Evolutionary conservation across 2,888 invertebrate genomes (phyloP).

Genomic region (Xestia ashworthii): DNA sequence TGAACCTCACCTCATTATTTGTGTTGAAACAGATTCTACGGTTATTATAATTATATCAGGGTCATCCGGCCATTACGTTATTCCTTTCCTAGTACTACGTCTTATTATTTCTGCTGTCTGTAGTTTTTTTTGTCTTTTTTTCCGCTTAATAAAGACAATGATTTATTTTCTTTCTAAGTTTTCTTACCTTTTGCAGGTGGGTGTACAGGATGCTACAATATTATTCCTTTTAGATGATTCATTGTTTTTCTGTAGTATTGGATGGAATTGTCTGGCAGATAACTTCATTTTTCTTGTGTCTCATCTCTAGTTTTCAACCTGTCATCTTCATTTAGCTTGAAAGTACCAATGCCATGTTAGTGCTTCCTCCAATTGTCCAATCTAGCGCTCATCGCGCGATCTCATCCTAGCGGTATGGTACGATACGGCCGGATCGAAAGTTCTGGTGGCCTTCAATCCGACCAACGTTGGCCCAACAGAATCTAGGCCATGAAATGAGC

Average conservation of each 20-base stretch:
- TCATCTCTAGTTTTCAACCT: neutral
- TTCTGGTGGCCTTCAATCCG: constrained; percentile 47
- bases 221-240: neutral
- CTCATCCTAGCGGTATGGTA: constrained; percentile 18
- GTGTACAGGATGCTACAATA: neutral
- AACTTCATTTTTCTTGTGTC: neutral
- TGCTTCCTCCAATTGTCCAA: constrained; percentile 37
- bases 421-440: constrained; percentile 45
- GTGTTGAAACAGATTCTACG: constrained; percentile 38
- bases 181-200: neutral
- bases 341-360: neutral
- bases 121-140: neutral
- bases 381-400: constrained; percentile 30
- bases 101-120: constrained; percentile 14
- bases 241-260: neutral
- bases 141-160: neutral
- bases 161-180: neutral
- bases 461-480: constrained; percentile 42
- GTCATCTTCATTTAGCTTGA: neutral
- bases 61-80: neutral
- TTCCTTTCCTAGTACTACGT: constrained; percentile 15
- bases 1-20: constrained; percentile 30
- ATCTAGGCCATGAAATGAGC: constrained; percentile 56
- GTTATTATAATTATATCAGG: constrained; percentile 3
- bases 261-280: neutral